phyloP scores from a whole-genome alignment of 2,113 vertebrate genomes.

The Microcebus griseorufus region DNA sequence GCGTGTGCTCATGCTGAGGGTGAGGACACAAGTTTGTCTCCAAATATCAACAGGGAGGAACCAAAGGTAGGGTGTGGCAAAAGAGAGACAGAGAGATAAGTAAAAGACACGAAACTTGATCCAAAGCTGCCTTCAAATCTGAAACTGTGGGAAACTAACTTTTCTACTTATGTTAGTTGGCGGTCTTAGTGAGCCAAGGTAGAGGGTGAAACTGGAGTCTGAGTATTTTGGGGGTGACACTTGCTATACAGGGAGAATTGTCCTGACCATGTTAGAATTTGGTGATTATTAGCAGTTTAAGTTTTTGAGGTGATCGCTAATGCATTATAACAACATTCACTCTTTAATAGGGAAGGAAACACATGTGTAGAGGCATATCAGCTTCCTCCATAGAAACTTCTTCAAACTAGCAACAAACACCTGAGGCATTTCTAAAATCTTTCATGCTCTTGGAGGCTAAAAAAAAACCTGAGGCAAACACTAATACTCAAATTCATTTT shows the following conservation, averaged over 20 bases:
- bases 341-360: background rate
- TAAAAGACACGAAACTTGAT: background rate
- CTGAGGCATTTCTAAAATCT: too few relatives aligned
- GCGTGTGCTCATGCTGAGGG: background rate
- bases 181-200: background rate
- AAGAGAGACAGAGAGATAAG: background rate
- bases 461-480: background rate
- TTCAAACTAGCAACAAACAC: background rate
- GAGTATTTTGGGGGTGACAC: background rate
- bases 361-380: background rate
- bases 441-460: too few relatives aligned
- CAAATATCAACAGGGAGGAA: conserved; percentile 7
- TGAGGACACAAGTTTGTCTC: background rate
- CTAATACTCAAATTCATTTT: background rate
- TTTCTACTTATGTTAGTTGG: background rate
- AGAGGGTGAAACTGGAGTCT: background rate
- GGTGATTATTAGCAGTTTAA: background rate
- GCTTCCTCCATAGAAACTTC: background rate
- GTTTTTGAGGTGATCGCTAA: background rate
- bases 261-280: background rate
- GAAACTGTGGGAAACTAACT: background rate
- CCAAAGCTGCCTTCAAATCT: background rate
- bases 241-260: background rate
- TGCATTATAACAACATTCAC: background rate
- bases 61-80: background rate